Conservation (phyloP, 2,888 invertebrate genomes). For the Ametastegia equiseti region DNA sequence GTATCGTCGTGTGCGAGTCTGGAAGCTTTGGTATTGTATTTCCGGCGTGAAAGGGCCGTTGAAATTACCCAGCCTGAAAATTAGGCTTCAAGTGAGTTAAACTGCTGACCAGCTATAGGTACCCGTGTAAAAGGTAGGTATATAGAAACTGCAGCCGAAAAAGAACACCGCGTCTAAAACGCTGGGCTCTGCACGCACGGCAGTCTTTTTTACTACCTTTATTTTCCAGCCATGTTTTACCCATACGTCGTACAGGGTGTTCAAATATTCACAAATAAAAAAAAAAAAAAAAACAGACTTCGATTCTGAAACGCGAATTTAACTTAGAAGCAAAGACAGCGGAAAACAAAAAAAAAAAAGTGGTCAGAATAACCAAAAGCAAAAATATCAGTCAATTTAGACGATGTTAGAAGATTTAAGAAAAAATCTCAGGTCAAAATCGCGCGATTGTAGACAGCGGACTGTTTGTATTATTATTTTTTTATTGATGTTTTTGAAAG, state of each 20-base stretch:
- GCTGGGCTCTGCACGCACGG: conserved; percentile 10
- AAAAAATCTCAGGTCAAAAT: not conserved
- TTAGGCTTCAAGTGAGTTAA: conserved; percentile 40
- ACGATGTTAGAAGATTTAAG: not conserved
- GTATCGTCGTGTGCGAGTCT: not conserved
- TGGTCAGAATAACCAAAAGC: not conserved
- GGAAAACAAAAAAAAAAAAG: not conserved
- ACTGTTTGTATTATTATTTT: too few relatives aligned
- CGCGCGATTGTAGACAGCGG: not conserved
- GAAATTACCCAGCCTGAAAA: conserved; percentile 40
- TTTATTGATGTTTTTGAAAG: too few relatives aligned
- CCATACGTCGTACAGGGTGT: conserved; percentile 13
- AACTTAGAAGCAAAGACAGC: too few relatives aligned
- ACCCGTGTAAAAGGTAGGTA: not conserved
- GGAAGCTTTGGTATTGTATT: conserved; percentile 24
- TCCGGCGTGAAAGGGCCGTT: conserved; percentile 45
- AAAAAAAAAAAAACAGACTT: too few relatives aligned
- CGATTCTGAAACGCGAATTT: too few relatives aligned
- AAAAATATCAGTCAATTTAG: too few relatives aligned
- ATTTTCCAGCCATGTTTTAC: not conserved
- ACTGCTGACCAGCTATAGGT: conserved; percentile 26
- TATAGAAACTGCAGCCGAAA: not conserved
- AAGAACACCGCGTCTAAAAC: conserved; percentile 1
- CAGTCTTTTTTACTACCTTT: not conserved
- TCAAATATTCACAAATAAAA: not conserved